A percentile compares a stretch with the other conserved stretches of the same genome.
phyloP scores from a whole-genome alignment of 1,140 invertebrate species.

The Diorhabda carinulata region DNA sequence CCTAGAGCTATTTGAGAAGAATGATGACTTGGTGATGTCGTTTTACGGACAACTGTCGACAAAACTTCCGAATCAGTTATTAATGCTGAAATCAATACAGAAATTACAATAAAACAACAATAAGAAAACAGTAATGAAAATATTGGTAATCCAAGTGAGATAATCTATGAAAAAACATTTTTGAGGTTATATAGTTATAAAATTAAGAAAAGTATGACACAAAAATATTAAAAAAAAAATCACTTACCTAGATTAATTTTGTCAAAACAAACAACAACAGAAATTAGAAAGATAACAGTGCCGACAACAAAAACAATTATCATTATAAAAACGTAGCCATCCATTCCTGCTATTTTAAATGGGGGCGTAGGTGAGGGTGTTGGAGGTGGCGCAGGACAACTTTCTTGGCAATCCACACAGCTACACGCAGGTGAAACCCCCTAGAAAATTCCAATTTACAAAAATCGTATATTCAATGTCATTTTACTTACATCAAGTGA shows the following conservation, averaged over 20 bases:
- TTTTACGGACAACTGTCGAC: conserved; percentile 57
- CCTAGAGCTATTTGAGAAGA: conserved; percentile 55
- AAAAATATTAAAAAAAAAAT: no score
- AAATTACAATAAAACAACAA: no score
- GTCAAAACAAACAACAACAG: no score
- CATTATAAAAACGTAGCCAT: conserved; percentile 77
- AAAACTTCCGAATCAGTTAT: conserved; percentile 18
- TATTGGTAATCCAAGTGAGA: no score
- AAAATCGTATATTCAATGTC: no score
- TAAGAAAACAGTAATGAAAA: no score
- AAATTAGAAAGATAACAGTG: conserved; percentile 60
- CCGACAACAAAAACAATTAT: conserved; percentile 68
- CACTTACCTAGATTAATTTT: no score
- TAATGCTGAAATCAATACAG: no score
- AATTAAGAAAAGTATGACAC: no score
- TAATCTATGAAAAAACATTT: no score
- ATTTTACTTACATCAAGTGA: conserved; percentile 58
- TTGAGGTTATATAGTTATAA: no score
- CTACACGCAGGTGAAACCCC: conserved; percentile 69
- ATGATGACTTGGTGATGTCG: conserved; percentile 58
- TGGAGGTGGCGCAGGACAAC: conserved; percentile 72
- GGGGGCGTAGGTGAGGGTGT: conserved; percentile 58
- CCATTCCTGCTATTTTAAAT: conserved; percentile 66
- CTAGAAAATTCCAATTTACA: conserved; percentile 40
- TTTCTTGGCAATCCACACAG: conserved; percentile 81